phyloP scores from a whole-genome alignment of 2,113 vertebrate species.

The Setophaga petechia region DNA sequence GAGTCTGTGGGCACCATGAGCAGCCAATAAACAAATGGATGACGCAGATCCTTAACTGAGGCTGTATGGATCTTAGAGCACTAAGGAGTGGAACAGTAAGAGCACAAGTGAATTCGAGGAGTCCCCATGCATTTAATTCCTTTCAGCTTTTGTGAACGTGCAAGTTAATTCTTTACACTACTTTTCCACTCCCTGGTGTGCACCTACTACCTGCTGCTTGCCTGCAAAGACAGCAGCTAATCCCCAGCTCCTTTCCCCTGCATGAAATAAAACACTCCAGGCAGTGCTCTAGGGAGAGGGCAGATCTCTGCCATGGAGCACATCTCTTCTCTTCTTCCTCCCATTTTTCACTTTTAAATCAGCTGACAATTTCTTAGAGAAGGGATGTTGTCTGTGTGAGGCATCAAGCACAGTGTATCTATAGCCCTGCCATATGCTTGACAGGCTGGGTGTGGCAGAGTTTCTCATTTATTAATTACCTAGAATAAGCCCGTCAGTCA shows the following conservation, averaged over 20 bases:
- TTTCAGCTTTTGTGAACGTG: background rate
- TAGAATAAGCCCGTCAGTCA: background rate
- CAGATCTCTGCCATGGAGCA: background rate
- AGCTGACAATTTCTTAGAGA: background rate
- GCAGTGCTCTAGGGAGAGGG: background rate
- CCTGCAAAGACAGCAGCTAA: background rate
- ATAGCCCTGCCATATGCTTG: background rate
- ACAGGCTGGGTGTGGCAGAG: background rate
- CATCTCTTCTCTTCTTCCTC: background rate
- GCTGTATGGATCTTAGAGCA: background rate
- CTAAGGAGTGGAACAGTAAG: background rate
- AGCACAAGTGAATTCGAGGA: background rate
- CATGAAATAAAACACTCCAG: background rate
- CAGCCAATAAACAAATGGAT: constrained; percentile 18
- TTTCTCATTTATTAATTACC: background rate
- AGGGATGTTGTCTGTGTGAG: background rate
- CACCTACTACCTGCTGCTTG: background rate
- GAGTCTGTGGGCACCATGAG: background rate
- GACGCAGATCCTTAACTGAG: background rate
- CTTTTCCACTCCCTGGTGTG: background rate
- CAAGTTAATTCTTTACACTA: background rate
- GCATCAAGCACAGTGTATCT: background rate
- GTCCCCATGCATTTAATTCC: background rate
- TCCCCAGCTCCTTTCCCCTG: background rate
- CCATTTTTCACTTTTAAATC: background rate